Evolutionary conservation across 1,140 invertebrate species (phyloP), one percentile per base, ranked within the genome.

Genomic region (Eriosoma lanigerum): DNA sequence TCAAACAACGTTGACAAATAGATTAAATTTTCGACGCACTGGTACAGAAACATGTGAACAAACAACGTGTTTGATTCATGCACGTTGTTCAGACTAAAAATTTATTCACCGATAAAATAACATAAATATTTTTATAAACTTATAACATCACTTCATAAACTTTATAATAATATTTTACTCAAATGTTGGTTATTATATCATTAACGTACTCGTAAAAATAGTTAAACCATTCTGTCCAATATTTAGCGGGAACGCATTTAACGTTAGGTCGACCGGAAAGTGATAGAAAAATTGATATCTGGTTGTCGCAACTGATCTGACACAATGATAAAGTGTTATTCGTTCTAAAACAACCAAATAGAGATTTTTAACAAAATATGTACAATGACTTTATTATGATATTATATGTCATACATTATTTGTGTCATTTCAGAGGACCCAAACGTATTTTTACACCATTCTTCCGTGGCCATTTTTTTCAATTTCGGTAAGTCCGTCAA

Each of bases 181-280:
- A 64, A 3, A 1, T 26, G 13, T n/a, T n/a, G n/a, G n/a, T n/a
- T n/a, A n/a, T n/a, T n/a, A n/a, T n/a, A n/a, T n/a, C n/a, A n/a
- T 60, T 1, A 38, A 4, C 26, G 9, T 52, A 72, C 68, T 72
- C 48, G 9, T 72, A 72, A 52, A 72, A 72, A 52, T 52, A 17
- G n/a, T n/a, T 29, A n/a, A 72, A 52, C 68, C 48, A 72, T 12
- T 52, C 68, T 1, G 68, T 72, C 68, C 68, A 72, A 21, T 29
- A 1, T 17, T 29, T 46, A 9, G 15, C 52, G 3, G 68, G 17
- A 0, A 72, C 26, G 6, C 68, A 50, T 10, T 3, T 1, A 3
- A 72, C 0, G 17, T 24, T 72, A 3, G 68, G 68, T 4, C 48
- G 48, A 52, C 29, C 68, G 15, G 46, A 72, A 13, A 72, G 8